Percentiles rank a stretch among this genome's conserved stretches.
phyloP scores from a whole-genome alignment of 2,888 invertebrate species.

The Synergus japonicus region DNA sequence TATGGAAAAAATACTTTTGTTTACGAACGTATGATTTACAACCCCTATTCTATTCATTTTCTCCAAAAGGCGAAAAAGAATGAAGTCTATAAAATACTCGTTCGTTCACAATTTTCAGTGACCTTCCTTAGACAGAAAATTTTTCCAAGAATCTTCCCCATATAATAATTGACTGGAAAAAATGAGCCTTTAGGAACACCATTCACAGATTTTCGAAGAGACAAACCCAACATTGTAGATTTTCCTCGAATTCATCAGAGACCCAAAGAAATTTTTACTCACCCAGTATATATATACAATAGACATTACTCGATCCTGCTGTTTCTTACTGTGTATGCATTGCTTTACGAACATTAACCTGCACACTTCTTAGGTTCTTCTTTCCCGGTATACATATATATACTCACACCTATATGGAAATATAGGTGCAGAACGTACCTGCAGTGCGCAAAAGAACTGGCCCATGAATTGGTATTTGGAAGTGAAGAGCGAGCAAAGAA shows the following conservation, averaged over 20 bases:
- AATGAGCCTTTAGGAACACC: background rate
- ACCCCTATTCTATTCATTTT: background rate
- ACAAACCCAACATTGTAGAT: constrained; percentile 12
- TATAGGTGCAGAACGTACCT: constrained; percentile 14
- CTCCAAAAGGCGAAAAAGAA: background rate
- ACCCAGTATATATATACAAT: constrained; percentile 10
- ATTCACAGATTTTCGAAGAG: constrained; percentile 19
- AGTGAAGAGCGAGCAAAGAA: constrained; percentile 31
- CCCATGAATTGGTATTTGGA: background rate
- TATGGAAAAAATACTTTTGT: background rate
- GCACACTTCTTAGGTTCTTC: constrained; percentile 10
- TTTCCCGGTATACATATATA: background rate
- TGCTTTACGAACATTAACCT: constrained; percentile 18
- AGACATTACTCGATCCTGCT: constrained; percentile 29
- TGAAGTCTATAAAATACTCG: background rate
- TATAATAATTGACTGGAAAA: constrained; percentile 22
- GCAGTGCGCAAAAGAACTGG: constrained; percentile 10
- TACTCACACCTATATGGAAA: background rate
- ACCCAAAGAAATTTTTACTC: constrained; percentile 11
- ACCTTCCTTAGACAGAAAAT: background rate
- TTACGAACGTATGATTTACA: background rate
- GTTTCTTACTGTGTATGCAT: constrained; percentile 1
- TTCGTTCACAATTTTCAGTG: background rate
- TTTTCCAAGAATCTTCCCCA: background rate
- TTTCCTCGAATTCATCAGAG: constrained; percentile 25